Percentiles rank a stretch among this genome's conserved stretches.
phyloP scores from a whole-genome alignment of 1,140 invertebrate species.

The Calosoma granatense region DNA sequence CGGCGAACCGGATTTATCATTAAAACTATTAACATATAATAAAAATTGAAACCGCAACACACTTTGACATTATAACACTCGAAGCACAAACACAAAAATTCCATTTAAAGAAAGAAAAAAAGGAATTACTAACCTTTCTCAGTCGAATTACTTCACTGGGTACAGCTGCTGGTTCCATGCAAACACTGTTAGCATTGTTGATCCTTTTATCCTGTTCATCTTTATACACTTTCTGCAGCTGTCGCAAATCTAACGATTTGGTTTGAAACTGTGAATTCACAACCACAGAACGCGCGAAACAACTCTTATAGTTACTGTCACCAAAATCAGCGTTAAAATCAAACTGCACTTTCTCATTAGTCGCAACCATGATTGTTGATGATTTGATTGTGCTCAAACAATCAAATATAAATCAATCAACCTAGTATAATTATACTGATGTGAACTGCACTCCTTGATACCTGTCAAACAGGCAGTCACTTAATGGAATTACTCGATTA shows the following conservation, averaged over 20 bases:
- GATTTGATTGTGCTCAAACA: neutral
- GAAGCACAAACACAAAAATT: no score
- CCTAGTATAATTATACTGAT: neutral
- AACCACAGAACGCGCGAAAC: constrained; percentile 27
- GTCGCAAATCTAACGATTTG: constrained; percentile 18
- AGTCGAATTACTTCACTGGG: neutral
- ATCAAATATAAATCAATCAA: neutral
- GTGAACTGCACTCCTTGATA: neutral
- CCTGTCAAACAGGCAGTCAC: constrained; percentile 3
- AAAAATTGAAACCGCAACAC: no score
- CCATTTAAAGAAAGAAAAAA: no score
- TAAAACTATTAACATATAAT: no score
- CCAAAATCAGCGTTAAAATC: constrained; percentile 20
- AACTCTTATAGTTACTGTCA: constrained; percentile 26
- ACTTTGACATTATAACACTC: no score
- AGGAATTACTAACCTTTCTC: constrained; percentile 22
- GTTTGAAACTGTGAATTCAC: constrained; percentile 26
- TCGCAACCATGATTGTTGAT: neutral
- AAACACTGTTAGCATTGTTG: neutral
- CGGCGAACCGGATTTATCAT: no score
- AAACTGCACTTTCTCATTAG: constrained; percentile 11
- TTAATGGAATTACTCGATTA: neutral
- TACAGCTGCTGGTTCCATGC: constrained; percentile 8
- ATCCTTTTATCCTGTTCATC: constrained; percentile 13
- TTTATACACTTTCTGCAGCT: constrained; percentile 15